Percentiles rank a stretch among this genome's conserved stretches.
Evolutionary conservation across 2,888 invertebrate genomes (phyloP).

Genomic region (Hydrotaea cyrtoneurina): DNA sequence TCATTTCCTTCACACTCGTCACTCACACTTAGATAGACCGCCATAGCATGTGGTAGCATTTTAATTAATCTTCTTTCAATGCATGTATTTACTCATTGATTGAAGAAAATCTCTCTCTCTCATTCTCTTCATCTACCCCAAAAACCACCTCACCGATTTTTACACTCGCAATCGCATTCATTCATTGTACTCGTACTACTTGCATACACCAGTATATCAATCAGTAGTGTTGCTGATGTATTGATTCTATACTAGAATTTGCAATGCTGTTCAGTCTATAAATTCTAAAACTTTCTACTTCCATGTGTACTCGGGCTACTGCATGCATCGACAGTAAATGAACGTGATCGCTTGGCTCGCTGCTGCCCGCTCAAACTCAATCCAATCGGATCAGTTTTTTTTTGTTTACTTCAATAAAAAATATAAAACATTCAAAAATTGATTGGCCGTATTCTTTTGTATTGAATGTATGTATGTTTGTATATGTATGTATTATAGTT

Average conservation of each 20-base stretch:
- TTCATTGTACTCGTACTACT: not conserved
- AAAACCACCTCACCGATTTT: not conserved
- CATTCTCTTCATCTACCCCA: not conserved
- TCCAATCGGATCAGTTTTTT: not conserved
- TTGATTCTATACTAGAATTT: not conserved
- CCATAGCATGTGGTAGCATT: not conserved
- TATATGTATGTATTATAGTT: not conserved
- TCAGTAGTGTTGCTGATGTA: not conserved
- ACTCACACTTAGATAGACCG: not conserved
- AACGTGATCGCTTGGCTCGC: not conserved
- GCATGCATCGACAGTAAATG: constrained; percentile 7
- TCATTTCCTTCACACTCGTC: not conserved
- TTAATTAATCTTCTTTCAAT: not conserved
- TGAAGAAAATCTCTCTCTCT: not conserved
- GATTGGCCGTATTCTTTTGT: not conserved
- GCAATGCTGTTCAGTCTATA: not conserved
- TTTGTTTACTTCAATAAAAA: not conserved
- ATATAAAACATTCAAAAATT: not conserved
- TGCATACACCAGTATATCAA: not conserved
- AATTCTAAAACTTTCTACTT: constrained; percentile 7
- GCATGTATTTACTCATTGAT: not conserved
- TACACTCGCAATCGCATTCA: not conserved
- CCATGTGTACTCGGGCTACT: not conserved
- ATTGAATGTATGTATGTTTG: not conserved
- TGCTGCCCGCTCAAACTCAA: not conserved